These are phyloP conservation scores for Sturnus vulgaris DNA, from an alignment of 2,113 vertebrate genomes.

Conservation along the genomic window DNA sequence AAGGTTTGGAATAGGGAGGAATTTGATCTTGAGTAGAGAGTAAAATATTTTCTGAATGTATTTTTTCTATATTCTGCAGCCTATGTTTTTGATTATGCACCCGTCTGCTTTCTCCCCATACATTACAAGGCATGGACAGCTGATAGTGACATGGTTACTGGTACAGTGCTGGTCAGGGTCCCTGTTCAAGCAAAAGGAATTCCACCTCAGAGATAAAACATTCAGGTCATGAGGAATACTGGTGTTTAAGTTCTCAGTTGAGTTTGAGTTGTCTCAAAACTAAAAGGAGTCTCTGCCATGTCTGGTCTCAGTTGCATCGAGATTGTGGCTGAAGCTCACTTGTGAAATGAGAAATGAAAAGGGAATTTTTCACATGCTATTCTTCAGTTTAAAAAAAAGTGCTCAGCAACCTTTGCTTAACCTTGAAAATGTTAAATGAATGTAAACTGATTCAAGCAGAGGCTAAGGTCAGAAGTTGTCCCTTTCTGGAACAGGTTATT, in stretches of 20 bases:
- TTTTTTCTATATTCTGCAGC: background rate
- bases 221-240: background rate
- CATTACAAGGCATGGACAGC: background rate
- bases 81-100: background rate
- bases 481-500: background rate
- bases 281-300: background rate
- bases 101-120: background rate
- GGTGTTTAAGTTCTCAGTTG: background rate
- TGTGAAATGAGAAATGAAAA: background rate
- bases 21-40: background rate
- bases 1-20: background rate
- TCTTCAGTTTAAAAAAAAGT: background rate
- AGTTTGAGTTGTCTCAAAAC: background rate
- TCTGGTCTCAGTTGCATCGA: background rate
- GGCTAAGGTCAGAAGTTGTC: background rate
- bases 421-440: slow-evolving; percentile 25
- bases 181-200: background rate
- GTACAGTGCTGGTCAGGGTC: background rate
- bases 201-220: background rate
- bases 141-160: background rate
- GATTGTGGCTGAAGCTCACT: background rate
- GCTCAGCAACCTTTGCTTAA: background rate
- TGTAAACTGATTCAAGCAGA: slow-evolving; percentile 2
- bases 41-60: background rate
- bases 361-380: background rate